Evolutionary conservation across 2,797 vertebrate species (phyloP), one percentile per base, ranked within the genome.

Genomic region (Poeciliopsis infans): DNA sequence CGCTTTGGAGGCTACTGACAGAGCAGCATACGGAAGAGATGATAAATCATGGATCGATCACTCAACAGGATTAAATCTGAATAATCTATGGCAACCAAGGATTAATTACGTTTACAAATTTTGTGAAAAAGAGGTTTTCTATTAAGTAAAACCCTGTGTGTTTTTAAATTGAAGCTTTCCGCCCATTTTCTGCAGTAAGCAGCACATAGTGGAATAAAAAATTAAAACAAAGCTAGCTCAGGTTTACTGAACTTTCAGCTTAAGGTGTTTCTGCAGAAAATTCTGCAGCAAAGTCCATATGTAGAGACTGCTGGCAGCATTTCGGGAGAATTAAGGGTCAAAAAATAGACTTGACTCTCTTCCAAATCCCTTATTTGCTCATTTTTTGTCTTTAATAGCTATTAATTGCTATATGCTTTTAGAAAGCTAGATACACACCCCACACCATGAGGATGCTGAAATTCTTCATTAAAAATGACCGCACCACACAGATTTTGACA

Each of bases 191-290:
- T 79, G 64, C 57, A 79, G 81, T 28, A 16, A 47, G 55, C 47
- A 72, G 51, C 31, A 70, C 78, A 61, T 51, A 61, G 41, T 84
- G 57, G 28, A 78, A 79, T 7, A 10, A 16, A 55, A 64, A 76
- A 77, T 55, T 23, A 70, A 61, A 66, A 80, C 80, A 79, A 76
- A 73, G 72, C 74, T 74, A 75, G 79, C 36, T 28, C 76, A 83
- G 51, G 33, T 83, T 87, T 83, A 83, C 87, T 83, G 87, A 66
- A 88, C 49, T 86, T 88, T 59, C 76, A 81, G 77, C 80, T 69
- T 15, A 73, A 79, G 84, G 82, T 84, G 46, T 82, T 80, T 86
- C 7, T 81, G 53, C 80, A 66, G 73, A 83, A 47, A 53, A 81
- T 83, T 61, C 49, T 68, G 76, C 70, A 75, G 74, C 83, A 71